phyloP scores from a whole-genome alignment of 2,797 vertebrate genomes.

The Stomatorhinus walkeri region DNA sequence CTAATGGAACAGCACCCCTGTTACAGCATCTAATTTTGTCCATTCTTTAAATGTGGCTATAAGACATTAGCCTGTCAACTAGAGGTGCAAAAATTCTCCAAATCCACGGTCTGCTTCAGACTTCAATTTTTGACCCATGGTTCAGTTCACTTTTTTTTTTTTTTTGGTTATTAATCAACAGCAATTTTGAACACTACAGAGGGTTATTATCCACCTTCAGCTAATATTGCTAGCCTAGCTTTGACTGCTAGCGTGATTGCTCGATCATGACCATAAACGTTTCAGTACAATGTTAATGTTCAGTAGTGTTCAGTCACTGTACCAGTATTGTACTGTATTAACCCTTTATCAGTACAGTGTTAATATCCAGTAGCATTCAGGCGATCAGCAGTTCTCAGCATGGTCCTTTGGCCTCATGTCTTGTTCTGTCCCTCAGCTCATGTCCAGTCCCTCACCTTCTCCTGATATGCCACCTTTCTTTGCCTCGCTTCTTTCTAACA shows the following conservation, averaged over 20 bases:
- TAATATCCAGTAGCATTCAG: background rate
- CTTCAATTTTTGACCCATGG: background rate
- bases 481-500: conserved; percentile 53
- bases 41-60: background rate
- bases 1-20: background rate
- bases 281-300: background rate
- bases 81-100: background rate
- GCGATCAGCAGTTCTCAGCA: background rate
- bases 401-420: background rate
- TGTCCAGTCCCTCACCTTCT: conserved; percentile 45
- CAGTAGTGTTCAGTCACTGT: background rate
- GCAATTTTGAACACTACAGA: background rate
- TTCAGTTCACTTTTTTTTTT: background rate
- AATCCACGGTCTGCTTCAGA: background rate
- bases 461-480: conserved; percentile 37
- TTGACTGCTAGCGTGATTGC: background rate
- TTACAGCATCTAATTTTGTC: background rate
- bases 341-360: background rate
- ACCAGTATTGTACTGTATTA: background rate
- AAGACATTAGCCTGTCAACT: background rate
- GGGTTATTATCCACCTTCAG: background rate
- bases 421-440: conserved; percentile 39
- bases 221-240: background rate
- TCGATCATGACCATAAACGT: background rate
- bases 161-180: background rate